Evolutionary conservation across 1,140 invertebrate species (phyloP), one percentile per base, ranked within the genome.

Genomic region (Yoshiicerus persimilis): DNA sequence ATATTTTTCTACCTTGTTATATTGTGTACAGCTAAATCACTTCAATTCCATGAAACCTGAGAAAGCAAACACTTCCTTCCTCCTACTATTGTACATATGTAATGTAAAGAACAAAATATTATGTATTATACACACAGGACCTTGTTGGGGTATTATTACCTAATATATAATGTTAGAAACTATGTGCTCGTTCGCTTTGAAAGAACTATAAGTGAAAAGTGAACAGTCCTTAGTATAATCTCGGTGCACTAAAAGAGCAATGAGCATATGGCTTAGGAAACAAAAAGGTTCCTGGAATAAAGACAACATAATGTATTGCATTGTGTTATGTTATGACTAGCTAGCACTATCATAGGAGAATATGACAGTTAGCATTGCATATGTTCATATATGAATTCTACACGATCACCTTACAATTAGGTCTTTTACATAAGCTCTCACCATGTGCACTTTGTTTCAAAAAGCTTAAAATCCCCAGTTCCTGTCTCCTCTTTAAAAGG

Each of bases 41-140:
- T 34, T 36, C 34, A 80, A 80, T 84, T 56, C 47, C 30, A 16
- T 84, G 83, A 84, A 84, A 84, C 83, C 83, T 84, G 83, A 84
- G 83, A 84, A 84, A 62, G 41, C 39, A 84, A 56, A 56, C n/a
- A 84, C 83, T 84, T 84, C 83, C 83, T 84, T 84, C 83, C 83
- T 84, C 32, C 23, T 70, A 30, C 66, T 70, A 70, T 62, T 62
- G 16, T 25, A 25, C 62, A 23, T 70, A 23, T 66, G 4, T 30
- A 70, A 10, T 30, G 16, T 70, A 10, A 30, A 30, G 30, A 66
- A 30, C 27, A 62, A 20, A 66, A 27, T 27, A 66, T 27, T 30
- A 8, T 13, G 13, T 41, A 41, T 13, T 41, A 8, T 47, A 27
- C 25, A 70, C 27, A 70, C 1, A 30, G 66, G 20, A 39, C 38